These are phyloP conservation scores for Hippocampus mohnikei DNA, from an alignment of 2,113 vertebrate genomes.

Conservation along the genomic window DNA sequence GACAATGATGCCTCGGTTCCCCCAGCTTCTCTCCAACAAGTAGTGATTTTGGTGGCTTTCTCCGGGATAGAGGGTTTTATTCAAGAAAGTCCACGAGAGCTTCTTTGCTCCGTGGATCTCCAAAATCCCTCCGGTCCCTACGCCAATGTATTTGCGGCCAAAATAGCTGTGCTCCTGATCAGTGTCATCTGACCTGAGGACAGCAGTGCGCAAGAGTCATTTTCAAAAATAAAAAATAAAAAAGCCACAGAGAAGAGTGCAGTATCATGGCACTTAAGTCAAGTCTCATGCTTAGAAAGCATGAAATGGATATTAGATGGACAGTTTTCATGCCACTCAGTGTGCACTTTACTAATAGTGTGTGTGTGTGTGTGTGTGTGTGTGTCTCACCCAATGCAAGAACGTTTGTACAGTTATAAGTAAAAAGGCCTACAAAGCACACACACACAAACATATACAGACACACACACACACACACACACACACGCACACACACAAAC, in stretches of 20 bases:
- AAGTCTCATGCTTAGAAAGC: not conserved
- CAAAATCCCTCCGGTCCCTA: conserved; percentile 81
- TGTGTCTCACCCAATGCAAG: too few relatives aligned
- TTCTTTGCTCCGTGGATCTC: conserved; percentile 88
- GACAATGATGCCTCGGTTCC: conserved; percentile 88
- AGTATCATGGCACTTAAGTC: not conserved
- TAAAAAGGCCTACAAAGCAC: too few relatives aligned
- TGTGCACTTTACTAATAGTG: not conserved
- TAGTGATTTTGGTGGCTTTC: conserved; percentile 85
- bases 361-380: too few relatives aligned
- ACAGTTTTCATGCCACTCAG: not conserved
- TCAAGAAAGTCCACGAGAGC: conserved; percentile 92
- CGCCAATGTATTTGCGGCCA: conserved; percentile 87
- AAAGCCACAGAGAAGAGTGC: not conserved
- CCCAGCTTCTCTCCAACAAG: conserved; percentile 90
- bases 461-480: too few relatives aligned
- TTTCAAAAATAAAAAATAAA: not conserved
- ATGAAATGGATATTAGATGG: not conserved
- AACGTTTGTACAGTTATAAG: too few relatives aligned
- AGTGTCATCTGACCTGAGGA: conserved; percentile 78
- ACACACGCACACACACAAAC: too few relatives aligned
- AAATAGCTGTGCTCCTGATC: conserved; percentile 80
- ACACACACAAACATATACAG: too few relatives aligned
- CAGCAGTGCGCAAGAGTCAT: not conserved
- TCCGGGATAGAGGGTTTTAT: conserved; percentile 83